Conservation (phyloP, 1,140 invertebrate species). For the Cydia splendana region DNA sequence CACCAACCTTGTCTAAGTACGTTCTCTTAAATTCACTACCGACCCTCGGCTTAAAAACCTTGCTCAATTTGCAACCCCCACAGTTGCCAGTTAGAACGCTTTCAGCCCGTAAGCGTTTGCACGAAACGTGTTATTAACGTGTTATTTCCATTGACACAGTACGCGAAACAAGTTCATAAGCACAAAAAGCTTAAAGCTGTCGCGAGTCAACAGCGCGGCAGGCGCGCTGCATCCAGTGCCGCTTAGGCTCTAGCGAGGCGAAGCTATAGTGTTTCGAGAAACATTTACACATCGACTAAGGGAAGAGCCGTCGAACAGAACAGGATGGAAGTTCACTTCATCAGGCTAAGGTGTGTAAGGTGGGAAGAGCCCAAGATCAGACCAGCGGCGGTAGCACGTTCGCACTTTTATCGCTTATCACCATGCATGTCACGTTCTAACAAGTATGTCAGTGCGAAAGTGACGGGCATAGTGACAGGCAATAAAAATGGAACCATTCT, state of each 20-base stretch:
- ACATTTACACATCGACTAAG: not conserved
- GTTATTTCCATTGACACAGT: slow-evolving; percentile 28
- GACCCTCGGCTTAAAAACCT: not conserved
- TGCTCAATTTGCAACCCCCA: slow-evolving; percentile 14
- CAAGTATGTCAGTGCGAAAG: too few relatives aligned
- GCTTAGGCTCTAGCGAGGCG: not conserved
- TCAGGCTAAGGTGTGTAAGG: not conserved
- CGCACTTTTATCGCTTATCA: too few relatives aligned
- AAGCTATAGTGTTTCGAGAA: not conserved
- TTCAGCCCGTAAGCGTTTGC: slow-evolving; percentile 14
- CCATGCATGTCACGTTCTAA: too few relatives aligned
- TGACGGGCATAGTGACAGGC: too few relatives aligned
- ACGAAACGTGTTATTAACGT: slow-evolving; percentile 23
- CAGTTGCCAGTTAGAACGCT: slow-evolving; percentile 16
- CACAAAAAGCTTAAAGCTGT: slow-evolving; percentile 24
- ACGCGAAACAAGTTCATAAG: slow-evolving; percentile 25
- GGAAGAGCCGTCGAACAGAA: not conserved
- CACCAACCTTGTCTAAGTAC: slow-evolving; percentile 8
- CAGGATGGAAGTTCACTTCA: not conserved
- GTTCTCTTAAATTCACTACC: slow-evolving; percentile 7
- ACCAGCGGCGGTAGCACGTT: too few relatives aligned
- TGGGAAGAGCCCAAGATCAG: not conserved
- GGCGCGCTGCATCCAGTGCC: not conserved
- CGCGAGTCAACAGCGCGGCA: slow-evolving; percentile 15
- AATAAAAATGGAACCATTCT: too few relatives aligned